Evolutionary conservation across 2,113 vertebrate species (phyloP), one percentile per base, ranked within the genome.

Genomic region (Megaceryle maxima): DNA sequence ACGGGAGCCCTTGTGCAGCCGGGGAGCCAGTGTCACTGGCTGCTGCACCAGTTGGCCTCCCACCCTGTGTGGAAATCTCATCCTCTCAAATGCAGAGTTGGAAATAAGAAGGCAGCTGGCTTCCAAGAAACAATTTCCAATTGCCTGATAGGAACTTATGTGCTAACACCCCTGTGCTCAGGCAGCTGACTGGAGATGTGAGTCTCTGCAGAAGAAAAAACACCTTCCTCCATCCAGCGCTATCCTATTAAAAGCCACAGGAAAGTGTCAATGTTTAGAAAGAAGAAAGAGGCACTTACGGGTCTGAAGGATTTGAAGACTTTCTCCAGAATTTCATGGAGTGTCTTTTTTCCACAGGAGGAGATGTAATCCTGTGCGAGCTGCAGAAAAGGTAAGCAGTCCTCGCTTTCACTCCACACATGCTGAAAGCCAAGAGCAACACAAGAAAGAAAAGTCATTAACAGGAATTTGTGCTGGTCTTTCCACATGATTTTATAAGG

Each of bases 281-380:
- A 82, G 28, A 21, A 44, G n/a, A 29, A 74, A 76, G 37, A 57
- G 39, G 59, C 84, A 98, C 99, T 98, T 98, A 99, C 99, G 46
- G 99, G 99, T 98, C 99, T 98, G 98, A 99, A 99, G 94, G 99
- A 99, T 91, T 99, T 99, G 98, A 99, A 99, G 98, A 99, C 99
- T 98, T 99, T 99, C 97, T 99, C 99, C 98, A 99, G 86, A 97
- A 99, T 99, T 98, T 99, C 99, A 82, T 99, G 98, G 92, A 99
- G 99, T 1, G 99, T 99, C 98, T 99, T 99, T 97, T 99, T 99
- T 96, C 99, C 99, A 24, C 99, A 99, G 92, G 99, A 99, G 53
- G 99, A 99, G 97, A 99, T 99, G 97, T 99, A 99, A 94, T 99
- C 99, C 97, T 99, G 99, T 11, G 99, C 99, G 3, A 99, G 97